These are phyloP conservation scores for Taxidea taxus DNA, from an alignment of 2,113 vertebrate species.

Conservation along the genomic window DNA sequence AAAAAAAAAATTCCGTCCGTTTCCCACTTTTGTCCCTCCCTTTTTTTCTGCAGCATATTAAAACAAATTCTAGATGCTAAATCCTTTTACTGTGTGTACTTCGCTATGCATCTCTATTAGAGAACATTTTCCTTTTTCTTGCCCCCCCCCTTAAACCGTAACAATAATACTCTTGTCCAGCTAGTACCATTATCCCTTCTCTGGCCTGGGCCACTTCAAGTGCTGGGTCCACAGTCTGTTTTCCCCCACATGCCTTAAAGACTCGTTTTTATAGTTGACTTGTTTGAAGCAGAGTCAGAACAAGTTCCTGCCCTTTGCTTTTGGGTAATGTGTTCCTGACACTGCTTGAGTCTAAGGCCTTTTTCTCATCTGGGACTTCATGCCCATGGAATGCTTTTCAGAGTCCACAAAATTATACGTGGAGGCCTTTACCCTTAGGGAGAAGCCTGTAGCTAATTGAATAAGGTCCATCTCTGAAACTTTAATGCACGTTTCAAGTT, in stretches of 20 bases:
- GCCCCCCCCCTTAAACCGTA: rapidly evolving
- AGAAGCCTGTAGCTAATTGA: not conserved
- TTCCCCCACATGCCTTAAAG: not conserved
- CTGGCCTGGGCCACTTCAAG: not conserved
- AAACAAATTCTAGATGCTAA: not conserved
- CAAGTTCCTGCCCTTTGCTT: not conserved
- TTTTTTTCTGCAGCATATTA: not conserved
- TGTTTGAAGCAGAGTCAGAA: not conserved
- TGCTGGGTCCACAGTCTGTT: rapidly evolving
- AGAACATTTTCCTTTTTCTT: not conserved
- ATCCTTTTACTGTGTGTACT: not conserved
- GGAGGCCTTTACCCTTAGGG: rapidly evolving
- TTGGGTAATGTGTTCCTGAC: not conserved
- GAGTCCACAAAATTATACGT: rapidly evolving
- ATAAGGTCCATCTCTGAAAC: not conserved
- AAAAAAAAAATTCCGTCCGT: too few relatives aligned
- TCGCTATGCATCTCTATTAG: not conserved
- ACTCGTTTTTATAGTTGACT: not conserved
- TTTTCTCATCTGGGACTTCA: not conserved
- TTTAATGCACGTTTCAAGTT: not conserved
- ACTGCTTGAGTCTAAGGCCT: not conserved
- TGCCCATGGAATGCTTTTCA: not conserved
- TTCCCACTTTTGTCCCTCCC: not conserved
- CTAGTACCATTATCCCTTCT: not conserved
- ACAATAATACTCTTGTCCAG: too few relatives aligned